phyloP scores from a whole-genome alignment of 2,113 vertebrate species.

The Neodon shergylaensis region DNA sequence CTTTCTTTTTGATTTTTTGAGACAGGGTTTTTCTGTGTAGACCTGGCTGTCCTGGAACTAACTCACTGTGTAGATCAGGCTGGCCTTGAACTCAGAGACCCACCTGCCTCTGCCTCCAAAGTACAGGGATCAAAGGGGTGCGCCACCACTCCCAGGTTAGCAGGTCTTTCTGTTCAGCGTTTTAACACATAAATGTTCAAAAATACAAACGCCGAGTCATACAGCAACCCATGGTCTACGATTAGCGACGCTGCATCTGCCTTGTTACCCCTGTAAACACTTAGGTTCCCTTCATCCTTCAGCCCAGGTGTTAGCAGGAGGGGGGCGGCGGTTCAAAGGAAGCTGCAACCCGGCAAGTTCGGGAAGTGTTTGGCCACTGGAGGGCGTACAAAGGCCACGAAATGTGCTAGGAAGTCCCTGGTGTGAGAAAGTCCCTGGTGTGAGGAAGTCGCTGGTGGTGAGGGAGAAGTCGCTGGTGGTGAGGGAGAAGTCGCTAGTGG shows the following conservation, averaged over 20 bases:
- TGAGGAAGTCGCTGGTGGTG: not conserved
- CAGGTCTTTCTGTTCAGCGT: not conserved
- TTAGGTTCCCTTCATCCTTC: not conserved
- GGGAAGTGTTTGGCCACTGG: conserved; percentile 51
- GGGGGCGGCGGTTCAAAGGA: not conserved
- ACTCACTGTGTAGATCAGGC: not conserved
- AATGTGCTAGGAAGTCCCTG: not conserved
- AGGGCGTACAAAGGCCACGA: conserved; percentile 43
- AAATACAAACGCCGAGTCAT: not conserved
- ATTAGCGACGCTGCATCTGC: not conserved
- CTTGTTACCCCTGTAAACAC: not conserved
- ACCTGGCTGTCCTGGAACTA: not conserved
- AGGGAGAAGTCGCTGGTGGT: not conserved
- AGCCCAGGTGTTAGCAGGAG: too few species aligned
- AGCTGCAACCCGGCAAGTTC: not conserved
- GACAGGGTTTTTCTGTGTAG: not conserved
- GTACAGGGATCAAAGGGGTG: not conserved
- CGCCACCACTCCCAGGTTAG: not conserved
- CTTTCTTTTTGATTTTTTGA: not conserved
- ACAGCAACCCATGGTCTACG: not conserved
- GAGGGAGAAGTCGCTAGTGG: not conserved
- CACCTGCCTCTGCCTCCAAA: not conserved
- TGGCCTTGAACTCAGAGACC: not conserved
- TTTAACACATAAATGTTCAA: conserved; percentile 19
- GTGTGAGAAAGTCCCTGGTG: too few species aligned